Conservation (phyloP, 2,888 invertebrate genomes). For the Drosophila gaucha region DNA sequence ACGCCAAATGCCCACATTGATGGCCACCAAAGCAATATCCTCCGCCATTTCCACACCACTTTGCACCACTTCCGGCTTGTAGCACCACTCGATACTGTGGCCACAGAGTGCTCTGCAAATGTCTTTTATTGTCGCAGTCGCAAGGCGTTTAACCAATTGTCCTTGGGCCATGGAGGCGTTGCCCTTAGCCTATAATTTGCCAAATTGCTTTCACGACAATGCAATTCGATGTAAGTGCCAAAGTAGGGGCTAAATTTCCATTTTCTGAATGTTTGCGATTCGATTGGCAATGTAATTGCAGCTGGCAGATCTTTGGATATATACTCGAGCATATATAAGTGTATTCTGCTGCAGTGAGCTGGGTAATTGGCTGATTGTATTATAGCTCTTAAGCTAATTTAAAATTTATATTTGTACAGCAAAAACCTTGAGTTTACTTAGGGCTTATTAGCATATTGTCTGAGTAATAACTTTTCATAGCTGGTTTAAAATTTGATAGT, state of each 20-base stretch:
- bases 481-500: no score
- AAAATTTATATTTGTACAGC: not conserved
- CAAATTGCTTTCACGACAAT: slow-evolving; percentile 51
- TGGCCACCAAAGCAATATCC: slow-evolving; percentile 71
- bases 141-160: slow-evolving; percentile 45
- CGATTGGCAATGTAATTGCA: slow-evolving; percentile 7
- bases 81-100: slow-evolving; percentile 53
- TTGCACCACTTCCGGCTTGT: slow-evolving; percentile 4
- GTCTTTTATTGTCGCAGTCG: slow-evolving; percentile 57
- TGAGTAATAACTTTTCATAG: no score
- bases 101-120: slow-evolving; percentile 56
- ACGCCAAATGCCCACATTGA: slow-evolving; percentile 80
- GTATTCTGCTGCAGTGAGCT: not conserved
- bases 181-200: slow-evolving; percentile 59
- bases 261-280: slow-evolving; percentile 6
- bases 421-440: slow-evolving; percentile 2
- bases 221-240: slow-evolving; percentile 14
- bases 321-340: not conserved
- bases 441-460: no score
- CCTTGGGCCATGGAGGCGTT: slow-evolving; percentile 21
- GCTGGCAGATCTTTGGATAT: slow-evolving; percentile 1
- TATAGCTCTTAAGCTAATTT: not conserved
- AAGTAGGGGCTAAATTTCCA: slow-evolving; percentile 4
- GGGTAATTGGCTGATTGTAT: not conserved
- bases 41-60: slow-evolving; percentile 54